Evolutionary conservation across 1,140 invertebrate genomes (phyloP), one percentile per base, ranked within the genome.

Genomic region (Drosophila chauvacae): DNA sequence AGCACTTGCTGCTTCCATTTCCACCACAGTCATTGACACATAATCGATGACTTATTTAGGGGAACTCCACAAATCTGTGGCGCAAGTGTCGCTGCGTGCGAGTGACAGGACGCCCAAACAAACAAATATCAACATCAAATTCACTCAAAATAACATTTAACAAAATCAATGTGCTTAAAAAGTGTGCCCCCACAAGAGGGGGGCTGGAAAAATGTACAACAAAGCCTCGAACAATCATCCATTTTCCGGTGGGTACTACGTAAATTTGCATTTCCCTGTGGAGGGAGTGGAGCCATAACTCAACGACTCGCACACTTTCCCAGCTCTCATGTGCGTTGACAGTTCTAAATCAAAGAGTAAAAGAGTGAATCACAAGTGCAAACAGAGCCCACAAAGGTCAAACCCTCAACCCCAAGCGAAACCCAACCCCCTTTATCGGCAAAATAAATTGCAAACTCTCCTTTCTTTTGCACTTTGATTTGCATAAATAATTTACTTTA

Each of bases 401-500:
- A 74, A 56, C 42, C 60, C 70, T 63, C 58, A 81, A 82, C 82
- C 82, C 82, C 85, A 72, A 60, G 60, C 30, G 14, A 28, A 75
- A 42, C 65, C 6, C 58, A 11, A 20, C 39, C 41, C 28, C 47
- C 56, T 48, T 26, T 51, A 47, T 45, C 42, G 68, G 63, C 68
- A 33, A 83, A 87, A 88, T 88, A 87, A 87, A 87, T 87, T 80
- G 84, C 84, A 75, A 88, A 72, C 77, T 70, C 64, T 80, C 47
- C 80, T 64, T 76, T 83, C 74, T 41, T 68, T 60, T 48, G 55
- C 66, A 62, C 58, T 66, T 80, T 83, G 86, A 88, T 87, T 87
- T 87, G 84, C 84, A 88, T 88, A 88, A 87, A 88, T 88, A 87
- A 87, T 87, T 87, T 88, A 88, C 77, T 87, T 88, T 88, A 87